Evolutionary conservation across 2,888 invertebrate species (phyloP), one percentile per base, ranked within the genome.

Genomic region (Cremastinae sp.): DNA sequence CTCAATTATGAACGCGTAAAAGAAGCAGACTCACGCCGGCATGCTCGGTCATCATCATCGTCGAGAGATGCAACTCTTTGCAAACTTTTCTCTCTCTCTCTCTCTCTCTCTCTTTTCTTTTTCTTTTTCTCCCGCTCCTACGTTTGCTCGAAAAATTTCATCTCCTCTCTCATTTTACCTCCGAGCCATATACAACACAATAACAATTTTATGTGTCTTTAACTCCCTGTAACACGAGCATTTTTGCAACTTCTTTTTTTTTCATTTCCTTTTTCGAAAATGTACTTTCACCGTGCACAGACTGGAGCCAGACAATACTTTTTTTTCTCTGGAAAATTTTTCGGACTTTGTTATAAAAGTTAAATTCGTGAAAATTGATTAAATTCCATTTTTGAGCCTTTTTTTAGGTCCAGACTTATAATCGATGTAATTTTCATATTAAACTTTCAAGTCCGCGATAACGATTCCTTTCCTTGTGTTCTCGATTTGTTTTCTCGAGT

Each of bases 1-100:
- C 85, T 87, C 86, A 87, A 87, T 86, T 86, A 87, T 85, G 82
- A 86, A 84, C 84, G 85, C 84, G 84, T 85, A 86, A 86, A 87
- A 86, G 84, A 84, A 86, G 85, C 85, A 83, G 80, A 86, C 84
- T 86, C 86, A 87, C 82, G 83, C 81, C 81, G 79, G 65, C 79
- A 71, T 84, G 83, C 85, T 84, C 82, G 82, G 83, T 86, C 85
- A 85, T 85, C 85, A 85, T 85, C 84, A 81, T 84, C 82, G 78
- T 82, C 81, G 81, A 75, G 82, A 83, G 81, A 75, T 62, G 58
- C 72, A 69, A 51, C 69, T 51, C 74, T 45, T 51, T 45, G 59
- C 14, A 45, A 61, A 14, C 18, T 20, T n/a, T 20, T 51, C 43
- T 38, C 56, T 7, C 54, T 70, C 70, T 45, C 45, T 45, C 34